Evolutionary conservation across 2,888 invertebrate species (phyloP), one percentile per base, ranked within the genome.

Genomic region (Drosophila dives): DNA sequence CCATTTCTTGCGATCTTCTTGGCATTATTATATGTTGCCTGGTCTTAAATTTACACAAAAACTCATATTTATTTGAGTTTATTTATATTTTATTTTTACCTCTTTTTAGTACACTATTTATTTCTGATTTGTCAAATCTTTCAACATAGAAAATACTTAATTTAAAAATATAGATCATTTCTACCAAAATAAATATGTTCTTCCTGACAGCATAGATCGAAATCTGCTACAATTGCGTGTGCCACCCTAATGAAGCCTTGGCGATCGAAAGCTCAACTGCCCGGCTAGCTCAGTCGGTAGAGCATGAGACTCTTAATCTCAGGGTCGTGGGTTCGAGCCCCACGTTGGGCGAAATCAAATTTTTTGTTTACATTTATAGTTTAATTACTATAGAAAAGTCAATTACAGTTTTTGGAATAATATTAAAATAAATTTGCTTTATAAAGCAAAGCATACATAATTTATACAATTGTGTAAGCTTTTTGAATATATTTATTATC

Each of bases 221-320:
- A 26, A 5, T 48, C 3, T 11, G 0, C 7, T 12, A n/a, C n/a
- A 7, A 6, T 10, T 33, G 34, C 2, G 12, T 6, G 20, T 8
- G 12, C 1, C 36, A 3, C 26, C 3, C 2, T 40, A 56, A 20
- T 49, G 1, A 11, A 20, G 23, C 8, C 42, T 72, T 51, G 48
- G 69, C 49, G 74, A 70, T 80, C 64, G 0, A 0, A 0, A 0
- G 0, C 0, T 0, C 50, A 83, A 68, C 36, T 81, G 92, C 92
- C 92, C 92, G 92, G 93, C 93, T 93, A 93, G 92, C 92, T 92
- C 92, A 92, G 92, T 92, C 93, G 92, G 92, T 92, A 92, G 92
- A 93, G 92, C 92, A 92, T 92, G 92, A 92, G 92, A 92, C 92
- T 92, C 92, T 92, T 93, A 92, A 92, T 92, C 92, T 92, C 92